Percentiles rank a stretch among this genome's conserved stretches.
These are phyloP conservation scores for Platycercus adscitus DNA, from an alignment of 2,113 vertebrate genomes.

Conservation along the genomic window DNA sequence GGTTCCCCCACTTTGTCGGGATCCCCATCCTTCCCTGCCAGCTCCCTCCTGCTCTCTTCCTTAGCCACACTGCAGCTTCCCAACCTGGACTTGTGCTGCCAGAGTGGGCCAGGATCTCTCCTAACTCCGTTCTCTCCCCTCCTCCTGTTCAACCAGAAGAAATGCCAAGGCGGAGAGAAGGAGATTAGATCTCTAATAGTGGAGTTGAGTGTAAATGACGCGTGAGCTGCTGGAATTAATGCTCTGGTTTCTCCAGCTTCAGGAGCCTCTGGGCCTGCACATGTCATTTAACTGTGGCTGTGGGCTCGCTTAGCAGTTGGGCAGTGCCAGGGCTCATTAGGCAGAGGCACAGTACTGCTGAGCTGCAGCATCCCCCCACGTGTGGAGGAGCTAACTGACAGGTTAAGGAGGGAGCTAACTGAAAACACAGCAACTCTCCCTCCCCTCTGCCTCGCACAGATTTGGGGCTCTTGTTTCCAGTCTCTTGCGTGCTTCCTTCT, in stretches of 20 bases:
- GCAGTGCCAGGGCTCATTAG: conserved; percentile 53
- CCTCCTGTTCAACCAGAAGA: background rate
- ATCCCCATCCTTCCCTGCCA: background rate
- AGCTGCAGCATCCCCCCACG: background rate
- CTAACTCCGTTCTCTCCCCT: background rate
- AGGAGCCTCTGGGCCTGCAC: background rate
- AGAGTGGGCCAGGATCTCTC: background rate
- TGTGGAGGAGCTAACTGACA: background rate
- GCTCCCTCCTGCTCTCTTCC: background rate
- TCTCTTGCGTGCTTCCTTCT: background rate
- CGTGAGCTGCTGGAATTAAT: conserved; percentile 65
- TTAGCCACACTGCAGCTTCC: accelerated
- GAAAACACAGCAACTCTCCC: background rate
- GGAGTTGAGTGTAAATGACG: conserved; percentile 1
- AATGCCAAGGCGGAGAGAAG: background rate
- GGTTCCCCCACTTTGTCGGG: background rate
- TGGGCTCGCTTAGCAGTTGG: conserved; percentile 9
- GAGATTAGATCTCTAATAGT: conserved; percentile 13
- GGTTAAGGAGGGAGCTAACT: background rate
- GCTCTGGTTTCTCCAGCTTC: conserved; percentile 4
- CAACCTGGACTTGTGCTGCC: accelerated
- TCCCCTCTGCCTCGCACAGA: background rate
- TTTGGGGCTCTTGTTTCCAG: background rate
- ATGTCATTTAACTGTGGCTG: background rate
- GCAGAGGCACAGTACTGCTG: background rate